phyloP scores from a whole-genome alignment of 2,888 invertebrate genomes.

The Trachelus iudaicus region DNA sequence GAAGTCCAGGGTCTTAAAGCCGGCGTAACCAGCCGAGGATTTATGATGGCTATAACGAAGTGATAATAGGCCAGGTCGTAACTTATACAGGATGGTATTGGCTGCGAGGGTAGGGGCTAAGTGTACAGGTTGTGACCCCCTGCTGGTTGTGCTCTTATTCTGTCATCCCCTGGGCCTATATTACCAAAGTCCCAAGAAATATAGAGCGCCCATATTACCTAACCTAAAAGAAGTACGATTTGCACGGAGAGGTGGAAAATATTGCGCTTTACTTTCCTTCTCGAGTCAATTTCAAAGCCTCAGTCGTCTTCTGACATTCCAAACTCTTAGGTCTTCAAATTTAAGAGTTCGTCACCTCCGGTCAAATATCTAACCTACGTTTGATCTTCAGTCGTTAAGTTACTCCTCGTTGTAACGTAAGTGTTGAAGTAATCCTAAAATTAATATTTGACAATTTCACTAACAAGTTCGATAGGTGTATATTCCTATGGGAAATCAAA shows the following conservation, averaged over 20 bases:
- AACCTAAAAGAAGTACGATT: slow-evolving; percentile 17
- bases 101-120: slow-evolving; percentile 39
- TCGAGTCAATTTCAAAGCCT: slow-evolving; percentile 9
- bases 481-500: background rate
- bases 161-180: slow-evolving; percentile 37
- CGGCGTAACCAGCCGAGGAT: slow-evolving; percentile 51
- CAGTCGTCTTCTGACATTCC: slow-evolving; percentile 26
- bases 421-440: background rate
- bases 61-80: slow-evolving; percentile 59
- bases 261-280: slow-evolving; percentile 18
- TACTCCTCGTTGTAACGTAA: background rate
- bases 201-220: slow-evolving; percentile 25
- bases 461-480: background rate
- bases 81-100: slow-evolving; percentile 48
- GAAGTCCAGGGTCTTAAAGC: slow-evolving; percentile 10
- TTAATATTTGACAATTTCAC: background rate
- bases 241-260: slow-evolving; percentile 17
- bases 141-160: slow-evolving; percentile 53
- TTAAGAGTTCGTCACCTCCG: background rate
- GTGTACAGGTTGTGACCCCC: slow-evolving; percentile 53
- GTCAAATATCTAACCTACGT: background rate
- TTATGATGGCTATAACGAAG: slow-evolving; percentile 61
- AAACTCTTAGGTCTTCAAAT: background rate
- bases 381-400: background rate
- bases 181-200: slow-evolving; percentile 32